Evolutionary conservation across 2,797 vertebrate species (phyloP), one percentile per base, ranked within the genome.

Genomic region (Menidia menidia): DNA sequence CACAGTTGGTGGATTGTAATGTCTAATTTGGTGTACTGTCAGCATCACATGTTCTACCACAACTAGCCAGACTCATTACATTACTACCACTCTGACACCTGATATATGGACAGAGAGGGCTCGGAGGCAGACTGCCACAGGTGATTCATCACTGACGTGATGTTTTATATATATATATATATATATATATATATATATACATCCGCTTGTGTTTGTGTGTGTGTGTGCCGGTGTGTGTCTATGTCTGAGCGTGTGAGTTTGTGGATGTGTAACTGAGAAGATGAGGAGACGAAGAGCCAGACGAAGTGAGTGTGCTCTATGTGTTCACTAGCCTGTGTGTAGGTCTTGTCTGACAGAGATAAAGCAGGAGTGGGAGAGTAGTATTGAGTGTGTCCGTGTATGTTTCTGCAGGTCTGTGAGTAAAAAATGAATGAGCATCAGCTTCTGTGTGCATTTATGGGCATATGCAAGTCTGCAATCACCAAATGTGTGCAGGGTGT

Each of bases 71-170:
- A 69, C 68, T 86, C 77, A 85, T 88, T 82, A 83, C 77, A 47
- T 80, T 83, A 85, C 78, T 74, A 87, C 75, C 39, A 68, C 64
- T 53, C 51, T 82, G 75, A 86, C 80, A 88, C 73, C 72, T 85
- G 84, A 87, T 71, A 78, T 84, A 59, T 64, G 48, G 63, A 47
- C 59, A 59, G 66, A 76, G 41, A 68, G 70, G 53, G 70, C 73
- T 60, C 15, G 7, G 64, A 75, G 55, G 57, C 70, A 72, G 75
- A 85, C 76, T 64, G 58, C 64, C 75, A 64, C 64, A 75, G 75
- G 64, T 77, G 64, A 86, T 82, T 69, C 66, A 60, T 80, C 60
- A 32, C 64, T 64, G 4, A n/a, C 67, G 75, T 25, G 42, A 54
- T 8, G 4, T 60, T 59, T 48, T 70, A 47, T 71, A 10, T 54